Conservation (phyloP, 2,113 vertebrate species). For the Menura novaehollandiae region DNA sequence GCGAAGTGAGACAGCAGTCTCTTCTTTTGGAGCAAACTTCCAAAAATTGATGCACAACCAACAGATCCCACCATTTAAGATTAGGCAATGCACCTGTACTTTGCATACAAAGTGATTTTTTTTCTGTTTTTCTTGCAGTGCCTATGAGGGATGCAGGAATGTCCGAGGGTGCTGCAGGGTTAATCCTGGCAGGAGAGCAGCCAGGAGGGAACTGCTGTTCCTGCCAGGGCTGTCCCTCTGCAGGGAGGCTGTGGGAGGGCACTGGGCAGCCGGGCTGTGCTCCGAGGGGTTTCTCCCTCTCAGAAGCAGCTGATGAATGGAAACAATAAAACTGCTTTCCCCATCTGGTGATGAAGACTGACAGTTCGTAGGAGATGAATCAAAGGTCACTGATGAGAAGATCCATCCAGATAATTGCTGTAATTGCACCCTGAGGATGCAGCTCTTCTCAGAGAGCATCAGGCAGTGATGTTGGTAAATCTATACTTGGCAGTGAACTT, state of each 20-base stretch:
- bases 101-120: background rate
- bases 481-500: background rate
- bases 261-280: background rate
- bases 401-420: slow-evolving; percentile 49
- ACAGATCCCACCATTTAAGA: background rate
- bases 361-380: background rate
- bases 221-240: background rate
- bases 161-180: accelerated
- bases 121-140: background rate
- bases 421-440: slow-evolving; percentile 55
- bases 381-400: slow-evolving; percentile 58
- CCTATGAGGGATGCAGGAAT: background rate
- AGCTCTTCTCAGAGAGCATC: background rate
- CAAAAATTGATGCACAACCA: background rate
- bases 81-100: background rate
- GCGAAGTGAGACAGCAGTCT: background rate
- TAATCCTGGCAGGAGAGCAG: background rate
- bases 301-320: background rate
- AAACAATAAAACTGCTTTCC: background rate
- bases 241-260: background rate
- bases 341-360: slow-evolving; percentile 26
- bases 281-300: background rate
- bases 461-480: background rate
- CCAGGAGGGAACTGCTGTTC: background rate
- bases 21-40: background rate